Evolutionary conservation across 2,113 vertebrate genomes (phyloP), one percentile per base, ranked within the genome.

Genomic region (Platysteira castanea): DNA sequence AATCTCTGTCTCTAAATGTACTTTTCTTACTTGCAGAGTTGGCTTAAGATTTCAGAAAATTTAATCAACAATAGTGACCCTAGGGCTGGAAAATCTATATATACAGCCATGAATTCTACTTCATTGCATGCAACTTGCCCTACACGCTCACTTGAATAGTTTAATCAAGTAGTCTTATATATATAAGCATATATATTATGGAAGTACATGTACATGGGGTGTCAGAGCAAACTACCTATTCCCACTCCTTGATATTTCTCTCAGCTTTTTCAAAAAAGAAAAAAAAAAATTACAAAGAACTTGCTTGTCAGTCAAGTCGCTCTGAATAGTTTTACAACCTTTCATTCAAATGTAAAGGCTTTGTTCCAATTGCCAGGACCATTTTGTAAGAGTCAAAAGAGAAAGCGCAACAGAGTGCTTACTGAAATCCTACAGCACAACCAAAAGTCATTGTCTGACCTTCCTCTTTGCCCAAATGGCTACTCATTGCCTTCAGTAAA

Each of bases 261-360:
- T 85, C 56, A 81, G 41, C 23, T 93, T 76, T 52, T 67, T 13
- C 12, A n/a, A 71, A 73, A 75, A 71, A 19, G 1, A 81, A 92
- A 93, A 93, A 90, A 90, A 69, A 75, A 50, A 15, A 39, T 54
- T 88, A 87, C 76, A 92, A 96, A 97, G 79, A 91, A 53, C 33
- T 76, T 87, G 84, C 87, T 71, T 95, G 83, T 96, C 89, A 91
- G 79, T 96, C 95, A 96, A 89, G 76, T 86, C 15, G 19, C 52
- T 93, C 74, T 96, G 84, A 98, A 96, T 87, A 94, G 85, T 94
- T 97, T 94, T 96, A 97, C 95, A 96, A 90, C 68, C 79, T 89
- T 97, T 93, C 95, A 97, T 97, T 98, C 92, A 94, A 82, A 97
- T 91, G 65, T 88, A 97, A 97, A 94, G 79, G 53, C 88, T 97